Evolutionary conservation across 2,888 invertebrate genomes (phyloP).

Genomic region (Lasioglossum vierecki): DNA sequence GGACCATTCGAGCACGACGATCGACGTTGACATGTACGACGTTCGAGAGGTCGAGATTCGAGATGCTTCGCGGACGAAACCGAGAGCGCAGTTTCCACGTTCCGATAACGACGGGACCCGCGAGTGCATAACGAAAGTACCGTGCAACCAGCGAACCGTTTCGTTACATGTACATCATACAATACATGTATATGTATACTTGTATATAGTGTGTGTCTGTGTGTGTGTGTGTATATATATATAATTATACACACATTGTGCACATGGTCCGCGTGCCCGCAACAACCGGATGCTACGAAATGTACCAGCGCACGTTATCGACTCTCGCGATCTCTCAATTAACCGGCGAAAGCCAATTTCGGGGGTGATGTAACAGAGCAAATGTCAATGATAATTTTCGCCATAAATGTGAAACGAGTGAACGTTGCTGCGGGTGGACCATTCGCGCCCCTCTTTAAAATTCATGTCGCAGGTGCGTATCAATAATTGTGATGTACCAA

Average conservation of each 20-base stretch:
- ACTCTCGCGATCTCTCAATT: not conserved
- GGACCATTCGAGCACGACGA: not conserved
- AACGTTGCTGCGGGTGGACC: not conserved
- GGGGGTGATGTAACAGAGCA: not conserved
- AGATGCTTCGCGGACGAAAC: not conserved
- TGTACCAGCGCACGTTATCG: not conserved
- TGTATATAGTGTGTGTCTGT: too few species aligned
- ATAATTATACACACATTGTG: not conserved
- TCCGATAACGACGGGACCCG: not conserved
- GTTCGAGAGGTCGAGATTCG: slow-evolving; percentile 11
- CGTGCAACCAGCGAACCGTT: not conserved
- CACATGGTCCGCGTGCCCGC: not conserved
- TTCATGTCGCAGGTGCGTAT: not conserved
- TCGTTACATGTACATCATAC: not conserved
- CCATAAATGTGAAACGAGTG: not conserved
- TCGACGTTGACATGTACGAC: slow-evolving; percentile 16
- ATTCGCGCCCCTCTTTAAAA: not conserved
- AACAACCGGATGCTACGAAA: not conserved
- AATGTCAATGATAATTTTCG: slow-evolving; percentile 23
- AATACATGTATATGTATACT: not conserved
- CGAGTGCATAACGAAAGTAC: not conserved
- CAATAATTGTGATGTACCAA: too few species aligned
- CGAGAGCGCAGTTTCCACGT: not conserved
- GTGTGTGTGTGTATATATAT: too few species aligned
- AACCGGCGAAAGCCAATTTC: not conserved